Conservation (phyloP, 1,140 invertebrate genomes). For the Zaprionus nigranus region DNA sequence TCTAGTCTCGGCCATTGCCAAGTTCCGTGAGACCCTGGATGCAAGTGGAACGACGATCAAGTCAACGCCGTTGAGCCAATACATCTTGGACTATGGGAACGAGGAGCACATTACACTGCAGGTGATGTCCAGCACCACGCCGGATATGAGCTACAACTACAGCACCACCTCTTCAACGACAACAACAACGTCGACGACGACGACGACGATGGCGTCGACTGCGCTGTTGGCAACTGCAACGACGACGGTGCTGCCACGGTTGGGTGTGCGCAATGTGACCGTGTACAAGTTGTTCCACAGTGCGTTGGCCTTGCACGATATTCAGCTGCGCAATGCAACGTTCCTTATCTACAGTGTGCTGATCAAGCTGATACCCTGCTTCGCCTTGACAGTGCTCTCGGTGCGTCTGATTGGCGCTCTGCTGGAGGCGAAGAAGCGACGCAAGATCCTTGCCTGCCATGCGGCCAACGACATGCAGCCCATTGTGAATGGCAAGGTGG, state of each 20-base stretch:
- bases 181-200: conserved; percentile 22
- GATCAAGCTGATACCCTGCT: conserved; percentile 93
- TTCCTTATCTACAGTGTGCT: conserved; percentile 95
- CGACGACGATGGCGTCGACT: conserved; percentile 29
- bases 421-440: conserved; percentile 89
- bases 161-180: conserved; percentile 33
- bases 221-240: conserved; percentile 19
- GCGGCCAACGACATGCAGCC: conserved; percentile 85
- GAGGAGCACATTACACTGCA: conserved; percentile 61
- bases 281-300: conserved; percentile 70
- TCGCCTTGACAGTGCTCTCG: conserved; percentile 92
- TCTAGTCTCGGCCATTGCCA: conserved; percentile 88
- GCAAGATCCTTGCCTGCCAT: conserved; percentile 88
- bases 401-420: conserved; percentile 91
- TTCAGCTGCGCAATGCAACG: conserved; percentile 86
- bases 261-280: conserved; percentile 65
- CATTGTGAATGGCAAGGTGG: conserved; percentile 81
- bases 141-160: conserved; percentile 47
- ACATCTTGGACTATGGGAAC: conserved; percentile 67
- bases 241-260: neutral
- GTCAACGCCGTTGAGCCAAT: conserved; percentile 66
- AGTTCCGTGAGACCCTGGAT: conserved; percentile 84
- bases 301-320: conserved; percentile 69
- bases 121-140: conserved; percentile 70
- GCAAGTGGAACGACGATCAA: conserved; percentile 84